A percentile compares a stretch with the other conserved stretches of the same genome.
phyloP scores from a whole-genome alignment of 1,140 invertebrate species.

The Leptinotarsa lineolata region DNA sequence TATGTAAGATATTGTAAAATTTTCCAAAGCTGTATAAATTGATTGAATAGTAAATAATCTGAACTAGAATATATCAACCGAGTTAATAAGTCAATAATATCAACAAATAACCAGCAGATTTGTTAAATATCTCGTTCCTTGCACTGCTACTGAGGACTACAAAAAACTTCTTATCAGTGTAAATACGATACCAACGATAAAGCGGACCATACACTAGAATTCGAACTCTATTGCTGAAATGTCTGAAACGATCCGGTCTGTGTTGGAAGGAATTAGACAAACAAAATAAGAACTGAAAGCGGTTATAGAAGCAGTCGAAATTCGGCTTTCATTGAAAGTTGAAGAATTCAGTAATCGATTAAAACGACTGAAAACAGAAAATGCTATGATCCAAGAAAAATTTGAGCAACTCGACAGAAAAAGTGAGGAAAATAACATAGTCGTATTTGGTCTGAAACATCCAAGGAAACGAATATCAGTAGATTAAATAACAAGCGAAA shows the following conservation, averaged over 20 bases:
- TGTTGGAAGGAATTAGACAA: background rate
- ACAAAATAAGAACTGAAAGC: background rate
- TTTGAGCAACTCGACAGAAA: background rate
- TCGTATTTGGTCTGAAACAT: slow-evolving; percentile 9
- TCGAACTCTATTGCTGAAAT: too few species aligned
- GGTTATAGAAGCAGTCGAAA: background rate
- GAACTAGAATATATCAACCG: too few species aligned
- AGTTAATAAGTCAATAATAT: too few species aligned
- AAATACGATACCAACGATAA: too few species aligned
- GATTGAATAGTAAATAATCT: too few species aligned
- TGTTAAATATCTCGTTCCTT: too few species aligned
- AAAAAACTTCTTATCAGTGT: too few species aligned
- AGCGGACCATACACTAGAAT: too few species aligned
- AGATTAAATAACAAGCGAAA: background rate
- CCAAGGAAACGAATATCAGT: background rate
- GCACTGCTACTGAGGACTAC: too few species aligned
- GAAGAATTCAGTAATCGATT: background rate
- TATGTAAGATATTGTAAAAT: too few species aligned
- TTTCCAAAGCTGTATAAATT: too few species aligned
- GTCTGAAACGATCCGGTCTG: background rate
- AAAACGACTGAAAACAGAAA: background rate
- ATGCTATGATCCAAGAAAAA: background rate
- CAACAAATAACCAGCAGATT: too few species aligned
- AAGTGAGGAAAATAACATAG: background rate
- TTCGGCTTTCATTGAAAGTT: background rate